Percentiles rank a stretch among this genome's conserved stretches.
Evolutionary conservation across 2,888 invertebrate species (phyloP).

Genomic region (Criorhina ranunculi): DNA sequence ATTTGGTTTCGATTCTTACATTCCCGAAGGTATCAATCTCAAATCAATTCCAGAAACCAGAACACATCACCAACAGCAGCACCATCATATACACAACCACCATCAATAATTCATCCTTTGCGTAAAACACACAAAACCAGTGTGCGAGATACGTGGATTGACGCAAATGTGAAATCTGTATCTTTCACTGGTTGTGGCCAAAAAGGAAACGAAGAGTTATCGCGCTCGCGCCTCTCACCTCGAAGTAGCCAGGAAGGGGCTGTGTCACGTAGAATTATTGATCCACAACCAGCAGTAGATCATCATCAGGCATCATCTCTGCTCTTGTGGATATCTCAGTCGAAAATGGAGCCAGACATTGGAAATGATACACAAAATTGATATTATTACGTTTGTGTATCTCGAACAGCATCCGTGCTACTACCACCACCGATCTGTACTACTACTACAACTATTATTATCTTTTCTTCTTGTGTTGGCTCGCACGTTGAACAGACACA

Average conservation of each 20-base stretch:
- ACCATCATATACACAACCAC: slow-evolving; percentile 43
- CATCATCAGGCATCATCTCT: slow-evolving; percentile 54
- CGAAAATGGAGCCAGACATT: slow-evolving; percentile 50
- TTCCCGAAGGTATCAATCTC: slow-evolving; percentile 77
- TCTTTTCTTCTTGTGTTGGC: slow-evolving; percentile 17
- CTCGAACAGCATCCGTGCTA: slow-evolving; percentile 43
- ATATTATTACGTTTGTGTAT: slow-evolving; percentile 64
- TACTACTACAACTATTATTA: slow-evolving; percentile 55
- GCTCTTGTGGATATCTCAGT: slow-evolving; percentile 22
- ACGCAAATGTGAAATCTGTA: slow-evolving; percentile 62
- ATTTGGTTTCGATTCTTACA: slow-evolving; percentile 71
- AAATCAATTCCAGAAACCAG: slow-evolving; percentile 77
- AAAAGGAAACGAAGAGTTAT: slow-evolving; percentile 39
- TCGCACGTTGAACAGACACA: slow-evolving; percentile 7
- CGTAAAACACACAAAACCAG: slow-evolving; percentile 76
- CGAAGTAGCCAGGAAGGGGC: slow-evolving; percentile 7
- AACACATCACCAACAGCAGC: slow-evolving; percentile 54
- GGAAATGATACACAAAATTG: slow-evolving; percentile 74
- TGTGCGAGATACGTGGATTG: slow-evolving; percentile 72
- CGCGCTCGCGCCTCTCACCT: slow-evolving; percentile 22
- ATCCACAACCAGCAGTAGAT: slow-evolving; percentile 71
- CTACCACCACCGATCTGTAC: slow-evolving; percentile 26
- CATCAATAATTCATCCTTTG: slow-evolving; percentile 75
- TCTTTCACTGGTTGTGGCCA: slow-evolving; percentile 11
- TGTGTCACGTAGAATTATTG: slow-evolving; percentile 75